Percentiles rank a stretch among this genome's conserved stretches.
Conservation (phyloP, 2,888 invertebrate species). For the Atrina japonica region DNA sequence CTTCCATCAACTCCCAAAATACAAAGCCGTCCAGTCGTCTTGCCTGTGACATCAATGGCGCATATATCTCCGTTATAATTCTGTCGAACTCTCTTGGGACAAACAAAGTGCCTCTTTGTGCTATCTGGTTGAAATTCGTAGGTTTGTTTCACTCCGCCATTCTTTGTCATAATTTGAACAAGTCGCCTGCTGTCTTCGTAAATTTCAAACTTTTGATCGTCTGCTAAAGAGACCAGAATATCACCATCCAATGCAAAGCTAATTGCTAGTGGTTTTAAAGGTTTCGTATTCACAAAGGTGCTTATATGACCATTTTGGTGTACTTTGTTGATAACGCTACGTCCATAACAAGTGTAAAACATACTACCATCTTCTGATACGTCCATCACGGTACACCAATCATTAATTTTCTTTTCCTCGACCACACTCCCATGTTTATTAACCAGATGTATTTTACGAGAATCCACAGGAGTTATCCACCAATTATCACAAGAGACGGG, state of each 20-base stretch:
- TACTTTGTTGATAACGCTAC: slow-evolving; percentile 1
- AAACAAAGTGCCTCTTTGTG: neutral
- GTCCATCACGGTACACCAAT: too few species aligned
- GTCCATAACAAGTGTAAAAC: too few species aligned
- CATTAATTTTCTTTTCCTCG: too few species aligned
- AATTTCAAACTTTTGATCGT: slow-evolving; percentile 1
- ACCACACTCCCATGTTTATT: too few species aligned
- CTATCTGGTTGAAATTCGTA: slow-evolving; percentile 15
- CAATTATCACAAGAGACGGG: too few species aligned
- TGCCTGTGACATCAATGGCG: slow-evolving; percentile 4
- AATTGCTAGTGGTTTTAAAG: slow-evolving; percentile 2
- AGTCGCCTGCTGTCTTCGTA: neutral
- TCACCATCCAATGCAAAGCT: neutral
- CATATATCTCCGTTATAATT: slow-evolving; percentile 16
- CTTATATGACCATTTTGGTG: neutral
- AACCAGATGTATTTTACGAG: too few species aligned
- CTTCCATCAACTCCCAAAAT: slow-evolving; percentile 5
- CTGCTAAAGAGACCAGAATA: neutral
- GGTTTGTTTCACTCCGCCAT: neutral
- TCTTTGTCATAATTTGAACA: neutral
- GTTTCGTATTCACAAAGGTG: neutral
- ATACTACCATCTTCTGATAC: too few species aligned
- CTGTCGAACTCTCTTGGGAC: slow-evolving; percentile 3
- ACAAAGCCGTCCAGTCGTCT: slow-evolving; percentile 2
- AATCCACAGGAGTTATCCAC: too few species aligned